phyloP scores from a whole-genome alignment of 2,113 vertebrate genomes.

The Dicaeum eximium region DNA sequence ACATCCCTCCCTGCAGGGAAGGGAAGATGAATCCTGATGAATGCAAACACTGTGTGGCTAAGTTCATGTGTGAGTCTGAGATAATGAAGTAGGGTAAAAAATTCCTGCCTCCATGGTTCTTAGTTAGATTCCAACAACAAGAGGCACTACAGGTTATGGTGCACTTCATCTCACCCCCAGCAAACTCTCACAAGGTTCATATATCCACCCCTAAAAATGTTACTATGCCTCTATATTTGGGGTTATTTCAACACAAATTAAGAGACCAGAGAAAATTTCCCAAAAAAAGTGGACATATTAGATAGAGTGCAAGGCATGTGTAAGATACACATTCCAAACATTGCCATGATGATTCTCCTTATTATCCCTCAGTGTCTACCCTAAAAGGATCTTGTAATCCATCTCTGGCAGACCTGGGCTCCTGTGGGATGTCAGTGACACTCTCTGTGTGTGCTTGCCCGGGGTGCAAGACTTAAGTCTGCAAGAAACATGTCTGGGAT shows the following conservation, averaged over 20 bases:
- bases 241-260: background rate
- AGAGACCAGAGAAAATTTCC: background rate
- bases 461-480: background rate
- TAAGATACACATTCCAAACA: background rate
- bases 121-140: background rate
- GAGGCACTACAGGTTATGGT: background rate
- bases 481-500: background rate
- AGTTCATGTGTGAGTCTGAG: background rate
- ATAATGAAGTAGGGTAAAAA: background rate
- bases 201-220: background rate
- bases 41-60: background rate
- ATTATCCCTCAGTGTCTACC: background rate
- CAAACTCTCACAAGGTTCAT: background rate
- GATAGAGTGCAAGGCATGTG: background rate
- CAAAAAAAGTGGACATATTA: background rate
- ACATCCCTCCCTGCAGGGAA: background rate
- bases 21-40: background rate
- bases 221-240: background rate
- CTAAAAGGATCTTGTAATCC: background rate
- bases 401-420: background rate
- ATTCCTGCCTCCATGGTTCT: background rate
- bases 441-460: background rate
- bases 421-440: background rate
- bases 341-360: background rate
- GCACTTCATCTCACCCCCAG: background rate